Evolutionary conservation across 2,888 invertebrate species (phyloP).

Genomic region (Polietes domitor): DNA sequence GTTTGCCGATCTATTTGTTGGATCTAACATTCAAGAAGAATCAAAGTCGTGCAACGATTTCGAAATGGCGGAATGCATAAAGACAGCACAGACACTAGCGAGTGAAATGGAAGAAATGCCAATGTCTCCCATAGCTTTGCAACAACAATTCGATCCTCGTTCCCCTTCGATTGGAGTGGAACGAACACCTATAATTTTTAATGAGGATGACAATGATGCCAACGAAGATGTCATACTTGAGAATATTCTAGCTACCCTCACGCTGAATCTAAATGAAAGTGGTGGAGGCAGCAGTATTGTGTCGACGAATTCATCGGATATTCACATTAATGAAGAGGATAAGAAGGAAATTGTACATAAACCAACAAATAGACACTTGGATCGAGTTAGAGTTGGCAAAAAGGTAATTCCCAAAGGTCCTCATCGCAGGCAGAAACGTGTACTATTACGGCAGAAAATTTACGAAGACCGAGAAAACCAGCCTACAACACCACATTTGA

Average conservation of each 20-base stretch:
- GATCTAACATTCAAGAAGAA: conserved; percentile 69
- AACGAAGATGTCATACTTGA: conserved; percentile 78
- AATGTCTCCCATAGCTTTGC: conserved; percentile 57
- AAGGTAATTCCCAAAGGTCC: conserved; percentile 58
- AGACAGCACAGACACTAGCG: background rate
- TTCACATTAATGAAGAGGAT: background rate
- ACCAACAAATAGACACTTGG: conserved; percentile 72
- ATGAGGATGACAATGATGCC: conserved; percentile 73
- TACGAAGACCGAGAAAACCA: conserved; percentile 73
- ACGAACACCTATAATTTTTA: conserved; percentile 78
- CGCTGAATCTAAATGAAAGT: conserved; percentile 75
- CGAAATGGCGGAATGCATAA: conserved; percentile 41
- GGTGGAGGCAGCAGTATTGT: conserved; percentile 73
- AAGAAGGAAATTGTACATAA: background rate
- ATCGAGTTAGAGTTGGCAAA: conserved; percentile 74
- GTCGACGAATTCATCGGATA: conserved; percentile 64
- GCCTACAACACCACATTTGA: conserved; percentile 66
- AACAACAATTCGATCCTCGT: conserved; percentile 75
- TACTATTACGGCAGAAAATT: conserved; percentile 68
- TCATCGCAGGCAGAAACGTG: conserved; percentile 68
- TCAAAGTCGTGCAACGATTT: background rate
- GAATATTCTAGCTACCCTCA: conserved; percentile 74
- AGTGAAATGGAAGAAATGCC: conserved; percentile 61
- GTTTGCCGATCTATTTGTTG: conserved; percentile 78
- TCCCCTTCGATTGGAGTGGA: conserved; percentile 78